phyloP scores from a whole-genome alignment of 2,113 vertebrate species.

The Cottus gobio region DNA sequence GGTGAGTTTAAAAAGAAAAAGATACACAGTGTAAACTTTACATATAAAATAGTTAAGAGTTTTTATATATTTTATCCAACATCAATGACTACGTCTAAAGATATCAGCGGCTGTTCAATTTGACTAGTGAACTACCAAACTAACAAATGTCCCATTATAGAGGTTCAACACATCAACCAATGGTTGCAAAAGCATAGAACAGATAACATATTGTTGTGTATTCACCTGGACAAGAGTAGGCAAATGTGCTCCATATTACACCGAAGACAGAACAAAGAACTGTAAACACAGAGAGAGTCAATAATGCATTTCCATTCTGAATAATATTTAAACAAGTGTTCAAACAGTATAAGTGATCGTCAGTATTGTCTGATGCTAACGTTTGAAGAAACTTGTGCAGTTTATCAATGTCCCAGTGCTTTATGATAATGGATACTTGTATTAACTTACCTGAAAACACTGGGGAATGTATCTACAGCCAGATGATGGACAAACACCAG shows the following conservation, averaged over 20 bases:
- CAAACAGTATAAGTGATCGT: slow-evolving; percentile 9
- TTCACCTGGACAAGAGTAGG: slow-evolving; percentile 88
- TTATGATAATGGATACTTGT: rapidly evolving
- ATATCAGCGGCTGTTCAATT: background rate
- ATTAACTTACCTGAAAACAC: slow-evolving; percentile 88
- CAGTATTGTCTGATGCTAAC: background rate
- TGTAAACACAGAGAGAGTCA: slow-evolving; percentile 70
- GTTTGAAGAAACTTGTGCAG: background rate
- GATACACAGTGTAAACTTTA: too few relatives aligned
- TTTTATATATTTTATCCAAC: background rate
- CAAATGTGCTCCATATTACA: slow-evolving; percentile 90
- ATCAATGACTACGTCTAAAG: background rate
- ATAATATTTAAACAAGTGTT: background rate
- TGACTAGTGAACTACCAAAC: background rate
- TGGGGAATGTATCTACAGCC: slow-evolving; percentile 87
- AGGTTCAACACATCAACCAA: background rate
- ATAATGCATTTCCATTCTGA: background rate
- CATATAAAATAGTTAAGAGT: background rate
- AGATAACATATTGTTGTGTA: background rate
- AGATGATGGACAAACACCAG: slow-evolving; percentile 93
- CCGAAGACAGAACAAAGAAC: slow-evolving; percentile 90
- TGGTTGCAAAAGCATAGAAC: background rate
- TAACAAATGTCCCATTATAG: background rate
- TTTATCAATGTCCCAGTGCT: background rate
- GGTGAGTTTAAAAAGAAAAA: background rate